Evolutionary conservation across 2,888 invertebrate genomes (phyloP).

Genomic region (Eupithecia centaureata): DNA sequence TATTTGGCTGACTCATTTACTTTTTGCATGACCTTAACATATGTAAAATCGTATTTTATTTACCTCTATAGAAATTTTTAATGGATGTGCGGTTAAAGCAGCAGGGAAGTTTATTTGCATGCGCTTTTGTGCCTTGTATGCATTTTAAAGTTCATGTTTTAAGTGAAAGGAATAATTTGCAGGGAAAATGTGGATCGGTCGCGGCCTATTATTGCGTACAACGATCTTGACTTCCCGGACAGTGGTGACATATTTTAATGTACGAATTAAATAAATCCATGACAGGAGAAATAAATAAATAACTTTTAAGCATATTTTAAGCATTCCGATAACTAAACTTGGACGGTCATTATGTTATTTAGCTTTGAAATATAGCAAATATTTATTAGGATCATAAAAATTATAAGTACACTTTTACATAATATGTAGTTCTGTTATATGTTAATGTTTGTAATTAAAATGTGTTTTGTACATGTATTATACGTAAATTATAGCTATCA

Average conservation of each 20-base stretch:
- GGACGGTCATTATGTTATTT: conserved; percentile 43
- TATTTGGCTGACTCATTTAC: conserved; percentile 38
- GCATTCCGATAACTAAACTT: conserved; percentile 50
- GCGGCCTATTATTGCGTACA: conserved; percentile 93
- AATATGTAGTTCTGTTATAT: conserved; percentile 12
- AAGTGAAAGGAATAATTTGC: conserved; percentile 78
- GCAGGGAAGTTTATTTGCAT: conserved; percentile 36
- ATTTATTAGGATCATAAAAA: conserved; percentile 5
- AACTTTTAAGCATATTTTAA: conserved; percentile 43
- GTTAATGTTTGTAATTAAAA: conserved; percentile 6
- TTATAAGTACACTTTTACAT: conserved; percentile 5
- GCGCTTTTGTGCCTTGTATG: conserved; percentile 33
- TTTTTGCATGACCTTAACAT: conserved; percentile 70
- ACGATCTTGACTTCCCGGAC: conserved; percentile 95
- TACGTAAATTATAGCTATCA: not conserved
- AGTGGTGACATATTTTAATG: conserved; percentile 89
- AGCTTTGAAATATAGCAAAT: not conserved
- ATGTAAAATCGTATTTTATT: conserved; percentile 45
- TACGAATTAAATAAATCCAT: conserved; percentile 46
- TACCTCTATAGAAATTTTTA: conserved; percentile 27
- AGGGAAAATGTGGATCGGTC: conserved; percentile 87
- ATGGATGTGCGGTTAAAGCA: conserved; percentile 38
- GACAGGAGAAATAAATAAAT: conserved; percentile 40
- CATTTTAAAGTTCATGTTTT: conserved; percentile 48
- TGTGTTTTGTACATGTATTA: conserved; percentile 1